Conservation (phyloP, 2,797 vertebrate genomes). For the Saxicola maurus region DNA sequence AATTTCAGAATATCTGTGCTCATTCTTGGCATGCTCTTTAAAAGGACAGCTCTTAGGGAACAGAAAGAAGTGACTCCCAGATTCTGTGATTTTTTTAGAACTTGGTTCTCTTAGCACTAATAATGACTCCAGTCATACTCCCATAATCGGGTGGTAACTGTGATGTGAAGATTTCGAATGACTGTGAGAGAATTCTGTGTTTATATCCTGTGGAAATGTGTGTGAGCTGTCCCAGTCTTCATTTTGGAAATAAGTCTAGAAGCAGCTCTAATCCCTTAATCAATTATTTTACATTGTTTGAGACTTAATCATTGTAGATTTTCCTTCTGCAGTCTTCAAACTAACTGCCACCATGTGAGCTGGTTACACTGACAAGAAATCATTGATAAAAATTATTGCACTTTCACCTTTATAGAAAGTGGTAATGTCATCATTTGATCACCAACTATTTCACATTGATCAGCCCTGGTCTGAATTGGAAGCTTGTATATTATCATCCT, state of each 20-base stretch:
- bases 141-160: not conserved
- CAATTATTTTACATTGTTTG: not conserved
- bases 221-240: not conserved
- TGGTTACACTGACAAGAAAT: not conserved
- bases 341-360: not conserved
- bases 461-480: not conserved
- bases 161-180: not conserved
- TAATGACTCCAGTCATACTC: not conserved
- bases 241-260: not conserved
- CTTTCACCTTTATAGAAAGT: not conserved
- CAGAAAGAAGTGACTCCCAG: not conserved
- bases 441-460: not conserved
- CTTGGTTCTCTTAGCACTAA: not conserved
- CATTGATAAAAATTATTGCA: rapidly evolving
- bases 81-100: not conserved
- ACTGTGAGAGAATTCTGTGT: not conserved
- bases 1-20: not conserved
- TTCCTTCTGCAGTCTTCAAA: not conserved
- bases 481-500: not conserved
- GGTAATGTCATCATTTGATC: not conserved
- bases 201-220: not conserved
- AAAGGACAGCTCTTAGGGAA: not conserved
- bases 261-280: not conserved
- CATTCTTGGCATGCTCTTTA: not conserved
- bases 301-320: not conserved